Evolutionary conservation across 2,113 vertebrate genomes (phyloP).

Genomic region (Crocuta crocuta): DNA sequence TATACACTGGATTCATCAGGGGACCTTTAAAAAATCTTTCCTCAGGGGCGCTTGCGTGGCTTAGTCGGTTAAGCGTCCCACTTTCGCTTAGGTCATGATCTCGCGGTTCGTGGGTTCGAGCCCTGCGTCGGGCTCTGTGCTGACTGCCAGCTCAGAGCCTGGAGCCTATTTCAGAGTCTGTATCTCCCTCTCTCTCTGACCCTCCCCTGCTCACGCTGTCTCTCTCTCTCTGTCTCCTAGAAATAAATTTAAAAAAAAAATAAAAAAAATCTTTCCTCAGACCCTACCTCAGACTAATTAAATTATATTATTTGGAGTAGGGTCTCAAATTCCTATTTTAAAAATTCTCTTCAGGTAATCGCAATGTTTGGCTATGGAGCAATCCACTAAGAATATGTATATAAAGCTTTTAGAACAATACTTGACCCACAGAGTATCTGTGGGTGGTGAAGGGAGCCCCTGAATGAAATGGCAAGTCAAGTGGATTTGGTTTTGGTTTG

Average conservation of each 20-base stretch:
- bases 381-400: not conserved
- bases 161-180: too few species aligned
- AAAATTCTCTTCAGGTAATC: not conserved
- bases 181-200: too few species aligned
- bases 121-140: too few species aligned
- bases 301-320: not conserved
- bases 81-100: too few species aligned
- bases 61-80: too few species aligned
- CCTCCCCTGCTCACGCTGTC: too few species aligned
- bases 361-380: not conserved
- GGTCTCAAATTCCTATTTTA: not conserved
- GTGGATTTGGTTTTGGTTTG: not conserved
- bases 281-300: not conserved
- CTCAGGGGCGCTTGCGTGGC: not conserved
- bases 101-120: too few species aligned
- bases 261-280: constrained; percentile 3
- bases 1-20: not conserved
- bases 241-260: too few species aligned
- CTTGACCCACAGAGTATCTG: not conserved
- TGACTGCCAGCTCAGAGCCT: too few species aligned
- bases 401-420: not conserved
- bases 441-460: not conserved
- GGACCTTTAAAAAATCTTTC: not conserved
- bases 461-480: not conserved
- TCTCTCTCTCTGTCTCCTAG: too few species aligned